Evolutionary conservation across 2,797 vertebrate species (phyloP).

Genomic region (Anguilla anguilla): DNA sequence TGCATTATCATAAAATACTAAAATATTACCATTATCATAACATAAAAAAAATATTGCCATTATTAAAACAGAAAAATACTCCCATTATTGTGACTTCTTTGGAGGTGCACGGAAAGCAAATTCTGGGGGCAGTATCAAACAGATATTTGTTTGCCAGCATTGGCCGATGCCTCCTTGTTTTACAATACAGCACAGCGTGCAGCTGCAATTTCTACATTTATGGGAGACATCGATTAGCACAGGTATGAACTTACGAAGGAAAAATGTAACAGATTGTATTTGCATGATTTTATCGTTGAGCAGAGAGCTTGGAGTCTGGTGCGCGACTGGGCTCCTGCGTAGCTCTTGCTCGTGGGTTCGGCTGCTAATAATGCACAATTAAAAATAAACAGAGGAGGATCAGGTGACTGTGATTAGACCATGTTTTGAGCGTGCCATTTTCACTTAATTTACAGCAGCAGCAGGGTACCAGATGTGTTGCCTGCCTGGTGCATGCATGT

Average conservation of each 20-base stretch:
- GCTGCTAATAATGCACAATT: not conserved
- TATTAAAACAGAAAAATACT: constrained; percentile 73
- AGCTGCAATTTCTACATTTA: not conserved
- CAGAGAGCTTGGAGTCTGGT: not conserved
- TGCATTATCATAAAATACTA: constrained; percentile 37
- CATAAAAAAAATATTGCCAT: constrained; percentile 72
- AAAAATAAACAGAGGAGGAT: not conserved
- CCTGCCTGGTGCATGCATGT: not conserved
- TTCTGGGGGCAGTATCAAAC: not conserved
- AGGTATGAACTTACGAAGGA: not conserved
- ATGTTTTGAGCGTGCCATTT: not conserved
- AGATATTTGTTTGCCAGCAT: not conserved
- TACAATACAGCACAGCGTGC: not conserved
- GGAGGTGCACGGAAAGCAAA: not conserved
- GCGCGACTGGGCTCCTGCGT: too few species aligned
- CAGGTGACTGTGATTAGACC: not conserved
- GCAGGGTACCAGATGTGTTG: not conserved
- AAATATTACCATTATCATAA: constrained; percentile 76
- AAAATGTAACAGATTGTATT: not conserved
- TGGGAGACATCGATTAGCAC: not conserved
- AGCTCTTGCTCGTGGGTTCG: too few species aligned
- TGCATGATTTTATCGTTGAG: not conserved
- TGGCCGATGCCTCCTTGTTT: not conserved
- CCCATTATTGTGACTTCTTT: constrained; percentile 55
- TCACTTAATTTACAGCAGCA: not conserved